Percentiles rank a stretch among this genome's conserved stretches.
These are phyloP conservation scores for Cactoblastis cactorum DNA, from an alignment of 2,888 invertebrate genomes.

Conservation along the genomic window DNA sequence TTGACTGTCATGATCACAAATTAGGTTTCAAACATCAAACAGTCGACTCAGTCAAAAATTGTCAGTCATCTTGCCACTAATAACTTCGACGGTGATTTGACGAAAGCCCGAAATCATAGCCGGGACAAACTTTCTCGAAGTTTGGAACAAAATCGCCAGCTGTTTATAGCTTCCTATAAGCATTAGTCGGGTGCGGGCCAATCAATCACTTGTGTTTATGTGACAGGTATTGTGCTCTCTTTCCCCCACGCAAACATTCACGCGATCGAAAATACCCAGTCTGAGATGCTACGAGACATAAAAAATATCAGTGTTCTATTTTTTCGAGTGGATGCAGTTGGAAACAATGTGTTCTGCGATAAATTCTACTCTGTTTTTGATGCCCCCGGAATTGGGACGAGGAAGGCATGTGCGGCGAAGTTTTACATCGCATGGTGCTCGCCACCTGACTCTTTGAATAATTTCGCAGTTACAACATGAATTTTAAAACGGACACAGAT, in stretches of 20 bases:
- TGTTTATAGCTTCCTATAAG: conserved; percentile 71
- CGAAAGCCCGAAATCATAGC: conserved; percentile 30
- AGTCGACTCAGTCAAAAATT: conserved; percentile 28
- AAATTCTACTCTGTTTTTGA: conserved; percentile 35
- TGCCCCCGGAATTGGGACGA: conserved; percentile 33
- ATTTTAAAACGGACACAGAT: conserved; percentile 60
- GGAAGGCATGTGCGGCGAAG: conserved; percentile 37
- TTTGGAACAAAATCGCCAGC: conserved; percentile 54
- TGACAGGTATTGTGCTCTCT: conserved; percentile 64
- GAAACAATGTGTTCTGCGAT: conserved; percentile 32
- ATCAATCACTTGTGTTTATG: conserved; percentile 75
- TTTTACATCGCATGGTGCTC: conserved; percentile 50
- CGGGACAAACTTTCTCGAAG: conserved; percentile 30
- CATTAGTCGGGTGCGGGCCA: conserved; percentile 71
- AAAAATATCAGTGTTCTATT: conserved; percentile 38
- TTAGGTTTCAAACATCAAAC: conserved; percentile 29
- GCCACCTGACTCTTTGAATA: conserved; percentile 72
- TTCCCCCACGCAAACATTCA: conserved; percentile 37
- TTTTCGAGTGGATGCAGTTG: conserved; percentile 33
- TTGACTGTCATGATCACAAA: conserved; percentile 23
- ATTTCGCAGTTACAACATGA: conserved; percentile 62
- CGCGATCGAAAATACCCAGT: conserved; percentile 40
- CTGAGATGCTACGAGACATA: conserved; percentile 37
- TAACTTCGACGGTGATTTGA: conserved; percentile 42
- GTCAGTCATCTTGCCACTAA: conserved; percentile 31